A percentile compares a stretch with the other conserved stretches of the same genome.
phyloP scores from a whole-genome alignment of 2,797 vertebrate species.

The Tragopan temminckii region DNA sequence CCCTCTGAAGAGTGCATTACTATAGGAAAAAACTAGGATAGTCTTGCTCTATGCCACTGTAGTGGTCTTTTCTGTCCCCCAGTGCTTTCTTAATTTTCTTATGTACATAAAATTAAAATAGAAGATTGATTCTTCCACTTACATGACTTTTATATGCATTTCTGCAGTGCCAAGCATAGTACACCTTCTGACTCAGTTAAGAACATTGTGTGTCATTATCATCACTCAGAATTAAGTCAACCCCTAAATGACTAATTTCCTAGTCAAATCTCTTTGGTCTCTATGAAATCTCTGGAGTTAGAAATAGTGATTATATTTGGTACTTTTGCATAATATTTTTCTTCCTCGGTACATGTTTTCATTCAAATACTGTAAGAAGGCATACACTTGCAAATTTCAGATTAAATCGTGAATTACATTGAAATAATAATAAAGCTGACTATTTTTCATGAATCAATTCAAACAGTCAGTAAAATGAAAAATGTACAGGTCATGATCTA shows the following conservation, averaged over 20 bases:
- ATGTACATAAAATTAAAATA: background rate
- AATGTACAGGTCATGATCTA: rapidly evolving
- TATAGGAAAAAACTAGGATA: background rate
- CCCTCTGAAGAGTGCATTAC: background rate
- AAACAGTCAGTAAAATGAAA: background rate
- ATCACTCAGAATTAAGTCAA: background rate
- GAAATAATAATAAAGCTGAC: background rate
- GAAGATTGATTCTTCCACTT: rapidly evolving
- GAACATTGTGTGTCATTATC: background rate
- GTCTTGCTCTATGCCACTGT: background rate
- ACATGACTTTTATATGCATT: background rate
- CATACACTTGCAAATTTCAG: background rate
- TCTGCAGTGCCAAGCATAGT: background rate
- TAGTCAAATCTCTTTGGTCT: background rate
- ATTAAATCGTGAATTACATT: background rate
- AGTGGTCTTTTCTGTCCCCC: background rate
- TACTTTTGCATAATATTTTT: background rate
- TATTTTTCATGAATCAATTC: background rate
- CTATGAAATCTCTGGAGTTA: background rate
- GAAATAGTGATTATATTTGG: background rate
- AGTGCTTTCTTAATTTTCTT: background rate
- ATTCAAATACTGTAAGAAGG: background rate
- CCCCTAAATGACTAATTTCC: background rate
- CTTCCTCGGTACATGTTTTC: background rate
- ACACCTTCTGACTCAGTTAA: background rate